A percentile compares a stretch with the other conserved stretches of the same genome.
phyloP scores from a whole-genome alignment of 2,113 vertebrate species.

The Miniopterus natalensis region DNA sequence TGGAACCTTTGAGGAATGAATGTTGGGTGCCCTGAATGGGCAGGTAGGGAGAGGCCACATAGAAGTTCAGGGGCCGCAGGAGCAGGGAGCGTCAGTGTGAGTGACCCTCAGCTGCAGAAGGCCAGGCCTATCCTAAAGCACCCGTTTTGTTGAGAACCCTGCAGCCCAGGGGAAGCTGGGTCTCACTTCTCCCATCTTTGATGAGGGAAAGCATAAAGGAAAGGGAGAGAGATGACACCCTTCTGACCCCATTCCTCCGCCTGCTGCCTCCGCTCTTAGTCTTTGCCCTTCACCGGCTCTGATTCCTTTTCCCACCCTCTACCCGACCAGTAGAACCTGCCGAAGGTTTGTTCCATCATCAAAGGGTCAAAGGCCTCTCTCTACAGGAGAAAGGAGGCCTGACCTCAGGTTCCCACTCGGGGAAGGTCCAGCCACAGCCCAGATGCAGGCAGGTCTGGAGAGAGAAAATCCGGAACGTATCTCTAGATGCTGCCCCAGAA shows the following conservation, averaged over 20 bases:
- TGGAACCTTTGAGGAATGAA: background rate
- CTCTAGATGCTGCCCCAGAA: background rate
- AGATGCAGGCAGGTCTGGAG: background rate
- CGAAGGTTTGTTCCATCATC: background rate
- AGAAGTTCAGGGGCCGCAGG: background rate
- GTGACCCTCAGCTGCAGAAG: background rate
- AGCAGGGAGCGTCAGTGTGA: no score
- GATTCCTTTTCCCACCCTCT: background rate
- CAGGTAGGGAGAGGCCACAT: background rate
- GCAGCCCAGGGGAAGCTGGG: background rate
- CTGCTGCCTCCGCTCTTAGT: background rate
- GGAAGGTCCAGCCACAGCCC: background rate
- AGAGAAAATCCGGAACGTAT: background rate
- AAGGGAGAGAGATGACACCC: background rate
- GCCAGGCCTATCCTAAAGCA: background rate
- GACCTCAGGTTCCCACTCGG: background rate
- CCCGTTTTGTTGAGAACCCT: background rate
- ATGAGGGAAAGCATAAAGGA: background rate
- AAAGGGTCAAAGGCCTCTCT: background rate
- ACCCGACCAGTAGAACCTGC: background rate
- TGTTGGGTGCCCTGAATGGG: background rate
- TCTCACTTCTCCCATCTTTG: background rate
- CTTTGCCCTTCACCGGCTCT: background rate
- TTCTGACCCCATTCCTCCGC: background rate
- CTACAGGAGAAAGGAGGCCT: background rate